Base-by-base conservation (phyloP, 2,797 vertebrate genomes). In the Psittacula echo region DNA sequence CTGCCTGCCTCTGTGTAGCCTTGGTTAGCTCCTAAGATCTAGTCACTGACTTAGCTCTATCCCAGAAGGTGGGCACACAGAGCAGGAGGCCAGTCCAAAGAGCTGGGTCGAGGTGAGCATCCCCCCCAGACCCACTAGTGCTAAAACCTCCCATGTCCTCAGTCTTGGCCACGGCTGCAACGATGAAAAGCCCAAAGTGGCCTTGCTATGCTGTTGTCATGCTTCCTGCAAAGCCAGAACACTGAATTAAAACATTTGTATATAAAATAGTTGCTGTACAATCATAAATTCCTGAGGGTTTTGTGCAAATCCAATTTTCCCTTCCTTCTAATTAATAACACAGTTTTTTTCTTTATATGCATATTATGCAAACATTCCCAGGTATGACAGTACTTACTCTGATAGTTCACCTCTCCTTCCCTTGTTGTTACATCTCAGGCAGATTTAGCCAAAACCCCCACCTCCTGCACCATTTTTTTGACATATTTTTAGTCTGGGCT, bases 211-310 rank as follows among this genome's bases (percentile, higher is more conserved):
- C 30, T 47, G 8, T 10, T 60, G 29, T 45, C 64, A 32, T 34
- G 32, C 45, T 74, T 42, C 32, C 37, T 71, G 61, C 22, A 74
- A 51, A 91, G 62, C 37, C 58, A 53, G 41, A 80, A 32, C 19
- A 56, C 58, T 29, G 44, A 56, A 53, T 34, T 60, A 29, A 66
- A 93, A 20, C 37, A 39, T 34, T 77, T 80, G 18, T 27, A 19
- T 22, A 60, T 17, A 60, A 60, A 37, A 60, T 64, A 80, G 53
- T 89, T 71, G 14, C 56, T 60, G 26, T 41, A 7, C 9, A 60
- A 15, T 20, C 2, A 41, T 8, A 19, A 80, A 37, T 47, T 79
- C 62, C 34, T 53, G 16, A 45, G 4, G 0, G 0, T 41, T 68
- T 87, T 67, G 11, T 66, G 45, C 26, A 74, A 7, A 32, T 68